Base-by-base conservation (phyloP, 2,888 invertebrate species). In the Dryococelus australis region DNA sequence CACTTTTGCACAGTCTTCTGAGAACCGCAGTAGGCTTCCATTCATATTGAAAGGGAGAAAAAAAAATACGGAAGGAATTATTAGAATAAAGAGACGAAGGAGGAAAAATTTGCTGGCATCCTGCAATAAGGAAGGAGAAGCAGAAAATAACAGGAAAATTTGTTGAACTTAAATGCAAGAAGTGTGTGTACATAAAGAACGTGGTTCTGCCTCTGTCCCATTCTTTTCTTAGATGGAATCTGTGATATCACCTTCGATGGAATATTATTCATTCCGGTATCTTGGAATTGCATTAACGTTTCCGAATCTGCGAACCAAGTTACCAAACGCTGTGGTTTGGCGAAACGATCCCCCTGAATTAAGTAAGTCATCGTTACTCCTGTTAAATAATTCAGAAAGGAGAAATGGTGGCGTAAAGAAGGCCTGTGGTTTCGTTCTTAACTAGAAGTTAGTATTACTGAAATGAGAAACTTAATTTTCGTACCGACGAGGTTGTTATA, bases 21-120 rank as follows among this genome's bases (percentile, higher is more conserved):
- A 65, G 16, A 65, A 65, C 65, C 8, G 65, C 24, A 83, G 43
- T 35, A 83, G 16, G 28, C 28, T 83, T 83, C 83, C 28, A 83
- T 83, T 83, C 43, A 83, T 83, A 83, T 83, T 12, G 8, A 27
- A 83, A 83, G 20, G 83, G 83, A 20, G 83, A 28, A 24, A 9
- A 26, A 20, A 24, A 24, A 24, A 83, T 83, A 43, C 43, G 83
- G 83, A 28, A 83, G 83, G 28, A 83, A 83, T 83, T 83, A 83
- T 83, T 83, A 83, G 83, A 83, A 83, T 83, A 43, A 83, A 65
- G 83, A 43, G 83, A 83, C 16, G 43, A 9, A 83, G 43, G 83
- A 83, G 24, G n/a, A 83, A 35, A 35, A 83, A 83, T 16, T 28
- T 24, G 83, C 83, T 83, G 83, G 83, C 83, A 83, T 43, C 20